These are phyloP conservation scores for Ichneumoninae sp. DNA, from an alignment of 2,888 invertebrate species.

Conservation along the genomic window DNA sequence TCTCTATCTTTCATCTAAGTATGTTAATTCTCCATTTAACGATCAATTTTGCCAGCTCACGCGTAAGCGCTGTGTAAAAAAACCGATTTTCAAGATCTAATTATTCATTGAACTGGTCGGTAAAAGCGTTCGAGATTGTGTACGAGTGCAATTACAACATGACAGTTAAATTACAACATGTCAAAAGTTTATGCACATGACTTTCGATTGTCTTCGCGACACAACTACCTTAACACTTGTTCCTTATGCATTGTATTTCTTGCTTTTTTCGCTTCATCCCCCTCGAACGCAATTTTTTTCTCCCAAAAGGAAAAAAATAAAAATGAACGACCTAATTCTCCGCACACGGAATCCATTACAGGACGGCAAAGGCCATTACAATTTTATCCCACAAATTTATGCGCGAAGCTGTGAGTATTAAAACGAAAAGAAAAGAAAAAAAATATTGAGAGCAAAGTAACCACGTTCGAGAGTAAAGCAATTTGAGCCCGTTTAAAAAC, in stretches of 20 bases:
- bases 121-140: no score
- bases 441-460: slow-evolving; percentile 11
- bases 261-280: not conserved
- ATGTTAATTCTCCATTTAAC: no score
- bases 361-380: not conserved
- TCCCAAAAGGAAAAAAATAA: not conserved
- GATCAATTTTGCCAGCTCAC: no score
- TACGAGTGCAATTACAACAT: no score
- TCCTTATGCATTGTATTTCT: slow-evolving; percentile 20
- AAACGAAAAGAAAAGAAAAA: not conserved
- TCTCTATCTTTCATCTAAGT: no score
- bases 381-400: not conserved
- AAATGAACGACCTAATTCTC: not conserved
- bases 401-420: not conserved
- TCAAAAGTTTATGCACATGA: no score
- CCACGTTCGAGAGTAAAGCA: slow-evolving; percentile 48
- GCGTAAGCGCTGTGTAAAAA: no score
- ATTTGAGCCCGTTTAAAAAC: slow-evolving; percentile 32
- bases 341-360: not conserved
- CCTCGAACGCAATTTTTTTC: slow-evolving; percentile 1
- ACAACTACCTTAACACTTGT: not conserved
- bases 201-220: no score
- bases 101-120: no score
- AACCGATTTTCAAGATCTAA: no score
- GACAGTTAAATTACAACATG: no score